Percentiles rank a stretch among this genome's conserved stretches.
Evolutionary conservation across 2,797 vertebrate species (phyloP).

Genomic region (Mus minutoides): DNA sequence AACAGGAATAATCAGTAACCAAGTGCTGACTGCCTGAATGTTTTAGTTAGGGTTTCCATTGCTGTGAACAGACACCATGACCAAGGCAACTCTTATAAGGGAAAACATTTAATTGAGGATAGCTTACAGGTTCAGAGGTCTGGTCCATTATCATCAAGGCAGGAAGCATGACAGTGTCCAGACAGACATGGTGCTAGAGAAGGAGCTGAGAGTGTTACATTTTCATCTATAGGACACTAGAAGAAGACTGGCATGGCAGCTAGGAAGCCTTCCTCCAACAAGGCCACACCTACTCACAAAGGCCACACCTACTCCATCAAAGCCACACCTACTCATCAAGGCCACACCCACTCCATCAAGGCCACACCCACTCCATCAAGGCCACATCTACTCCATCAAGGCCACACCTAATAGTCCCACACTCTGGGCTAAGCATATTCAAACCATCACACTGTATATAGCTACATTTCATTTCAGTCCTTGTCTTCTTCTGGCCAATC

Average conservation of each 20-base stretch:
- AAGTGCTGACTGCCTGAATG: neutral
- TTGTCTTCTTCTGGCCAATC: neutral
- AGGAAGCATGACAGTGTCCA: neutral
- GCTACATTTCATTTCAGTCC: neutral
- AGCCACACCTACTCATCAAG: neutral
- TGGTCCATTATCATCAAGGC: neutral
- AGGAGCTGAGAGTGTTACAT: too few species aligned
- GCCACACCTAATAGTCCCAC: neutral
- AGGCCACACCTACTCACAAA: neutral
- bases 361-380: neutral
- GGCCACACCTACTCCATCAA: neutral
- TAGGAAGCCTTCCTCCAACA: neutral
- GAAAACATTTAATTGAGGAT: neutral
- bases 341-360: too few species aligned
- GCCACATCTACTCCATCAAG: neutral
- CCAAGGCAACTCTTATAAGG: neutral
- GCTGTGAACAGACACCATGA: neutral
- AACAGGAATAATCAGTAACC: neutral
- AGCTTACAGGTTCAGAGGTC: neutral
- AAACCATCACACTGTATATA: neutral
- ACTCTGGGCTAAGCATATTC: neutral
- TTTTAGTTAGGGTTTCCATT: neutral
- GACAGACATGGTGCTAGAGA: too few species aligned
- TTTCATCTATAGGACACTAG: too few species aligned
- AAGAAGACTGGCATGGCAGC: neutral